Conservation (phyloP, 2,797 vertebrate genomes). For the Bradypodion pumilum region DNA sequence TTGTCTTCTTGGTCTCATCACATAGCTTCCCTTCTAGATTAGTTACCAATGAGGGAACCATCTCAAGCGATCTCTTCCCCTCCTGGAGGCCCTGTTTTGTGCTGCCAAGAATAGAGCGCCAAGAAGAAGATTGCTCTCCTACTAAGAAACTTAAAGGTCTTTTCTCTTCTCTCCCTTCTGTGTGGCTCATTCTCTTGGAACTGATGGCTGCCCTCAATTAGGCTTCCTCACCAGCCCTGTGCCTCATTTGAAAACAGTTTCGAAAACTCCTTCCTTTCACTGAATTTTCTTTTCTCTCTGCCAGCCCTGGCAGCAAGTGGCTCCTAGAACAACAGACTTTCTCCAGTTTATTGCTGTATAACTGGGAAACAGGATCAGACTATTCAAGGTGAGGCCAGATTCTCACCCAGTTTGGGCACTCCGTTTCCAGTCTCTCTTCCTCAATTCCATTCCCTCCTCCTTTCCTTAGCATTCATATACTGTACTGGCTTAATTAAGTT, state of each 20-base stretch:
- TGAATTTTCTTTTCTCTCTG: neutral
- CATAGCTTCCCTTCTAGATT: neutral
- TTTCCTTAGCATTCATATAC: neutral
- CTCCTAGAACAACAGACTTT: neutral
- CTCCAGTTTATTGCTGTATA: neutral
- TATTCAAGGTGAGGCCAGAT: neutral
- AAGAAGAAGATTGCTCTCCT: constrained; percentile 8
- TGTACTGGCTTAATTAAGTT: neutral
- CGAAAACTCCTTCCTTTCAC: constrained; percentile 10
- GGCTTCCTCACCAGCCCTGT: constrained; percentile 4
- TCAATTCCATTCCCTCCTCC: neutral
- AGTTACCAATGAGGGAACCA: neutral
- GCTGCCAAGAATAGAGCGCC: constrained; percentile 16
- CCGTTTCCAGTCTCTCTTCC: neutral
- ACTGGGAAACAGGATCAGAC: neutral
- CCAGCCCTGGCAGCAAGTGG: neutral
- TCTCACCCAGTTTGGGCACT: neutral
- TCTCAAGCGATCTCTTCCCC: neutral
- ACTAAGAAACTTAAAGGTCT: neutral
- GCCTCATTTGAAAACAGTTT: constrained; percentile 2
- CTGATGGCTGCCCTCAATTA: constrained; percentile 26
- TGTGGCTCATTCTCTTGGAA: constrained; percentile 7
- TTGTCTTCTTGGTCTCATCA: neutral
- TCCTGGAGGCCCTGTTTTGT: constrained; percentile 4
- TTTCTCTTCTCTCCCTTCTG: constrained; percentile 8